Evolutionary conservation across 2,888 invertebrate species (phyloP).

Genomic region (Dryadula phaetusa): DNA sequence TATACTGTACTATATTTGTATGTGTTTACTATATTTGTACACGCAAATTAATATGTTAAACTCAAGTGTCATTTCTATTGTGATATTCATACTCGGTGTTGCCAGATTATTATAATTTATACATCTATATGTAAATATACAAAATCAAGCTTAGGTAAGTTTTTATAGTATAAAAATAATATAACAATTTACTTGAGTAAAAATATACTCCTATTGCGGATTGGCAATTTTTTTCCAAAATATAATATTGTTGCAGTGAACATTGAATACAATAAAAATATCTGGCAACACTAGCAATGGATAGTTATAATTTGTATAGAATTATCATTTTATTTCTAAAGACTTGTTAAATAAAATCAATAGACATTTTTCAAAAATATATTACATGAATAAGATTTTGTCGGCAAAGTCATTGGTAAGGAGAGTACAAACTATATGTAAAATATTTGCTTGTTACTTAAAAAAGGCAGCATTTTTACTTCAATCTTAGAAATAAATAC

Average conservation of each 20-base stretch:
- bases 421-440: constrained; percentile 21
- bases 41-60: not conserved
- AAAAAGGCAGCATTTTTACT: constrained; percentile 9
- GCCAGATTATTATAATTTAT: constrained; percentile 3
- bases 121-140: constrained; percentile 8
- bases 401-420: not conserved
- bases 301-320: not conserved
- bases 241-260: not conserved
- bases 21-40: too few relatives aligned
- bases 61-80: constrained; percentile 23
- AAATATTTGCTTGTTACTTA: constrained; percentile 1
- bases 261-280: not conserved
- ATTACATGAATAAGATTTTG: not conserved
- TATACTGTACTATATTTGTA: too few relatives aligned
- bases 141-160: not conserved
- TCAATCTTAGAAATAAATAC: constrained; percentile 16
- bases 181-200: not conserved
- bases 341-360: not conserved
- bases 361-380: not conserved
- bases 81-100: constrained; percentile 1
- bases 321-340: not conserved
- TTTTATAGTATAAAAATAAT: not conserved
- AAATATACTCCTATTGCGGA: too few relatives aligned
- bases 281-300: not conserved
- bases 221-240: not conserved